These are phyloP conservation scores for Pteronura brasiliensis DNA, from an alignment of 2,113 vertebrate species.

Conservation along the genomic window DNA sequence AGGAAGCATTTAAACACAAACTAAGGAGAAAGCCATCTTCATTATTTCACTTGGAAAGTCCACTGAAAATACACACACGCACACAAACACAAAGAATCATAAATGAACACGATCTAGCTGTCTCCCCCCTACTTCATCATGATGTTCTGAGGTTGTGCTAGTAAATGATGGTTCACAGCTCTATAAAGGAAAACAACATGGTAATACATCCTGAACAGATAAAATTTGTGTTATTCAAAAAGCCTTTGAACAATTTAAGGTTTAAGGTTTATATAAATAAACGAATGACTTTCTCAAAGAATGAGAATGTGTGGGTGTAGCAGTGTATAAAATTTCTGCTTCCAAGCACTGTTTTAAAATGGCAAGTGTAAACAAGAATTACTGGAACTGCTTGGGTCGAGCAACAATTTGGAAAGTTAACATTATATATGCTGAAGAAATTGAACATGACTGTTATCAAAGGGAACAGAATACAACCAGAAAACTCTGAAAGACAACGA, in stretches of 20 bases:
- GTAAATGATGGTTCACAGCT: neutral
- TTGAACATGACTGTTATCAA: neutral
- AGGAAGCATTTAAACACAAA: neutral
- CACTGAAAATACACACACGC: neutral
- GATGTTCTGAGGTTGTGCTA: neutral
- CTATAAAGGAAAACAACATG: neutral
- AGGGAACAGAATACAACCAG: neutral
- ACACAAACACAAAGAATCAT: neutral
- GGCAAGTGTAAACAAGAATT: neutral
- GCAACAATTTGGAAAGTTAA: neutral
- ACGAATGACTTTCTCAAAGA: neutral
- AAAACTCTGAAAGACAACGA: neutral
- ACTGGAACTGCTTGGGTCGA: neutral
- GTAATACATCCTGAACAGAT: neutral
- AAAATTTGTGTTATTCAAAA: neutral
- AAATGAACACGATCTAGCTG: neutral
- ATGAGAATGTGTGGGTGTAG: neutral
- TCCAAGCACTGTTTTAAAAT: neutral
- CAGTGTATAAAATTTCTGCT: neutral
- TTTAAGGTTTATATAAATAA: neutral
- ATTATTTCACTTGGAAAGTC: neutral
- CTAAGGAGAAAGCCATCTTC: neutral
- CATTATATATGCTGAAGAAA: neutral
- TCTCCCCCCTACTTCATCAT: neutral
- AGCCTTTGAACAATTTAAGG: neutral